phyloP scores from a whole-genome alignment of 2,797 vertebrate genomes.

The Enteromius anoplus region DNA sequence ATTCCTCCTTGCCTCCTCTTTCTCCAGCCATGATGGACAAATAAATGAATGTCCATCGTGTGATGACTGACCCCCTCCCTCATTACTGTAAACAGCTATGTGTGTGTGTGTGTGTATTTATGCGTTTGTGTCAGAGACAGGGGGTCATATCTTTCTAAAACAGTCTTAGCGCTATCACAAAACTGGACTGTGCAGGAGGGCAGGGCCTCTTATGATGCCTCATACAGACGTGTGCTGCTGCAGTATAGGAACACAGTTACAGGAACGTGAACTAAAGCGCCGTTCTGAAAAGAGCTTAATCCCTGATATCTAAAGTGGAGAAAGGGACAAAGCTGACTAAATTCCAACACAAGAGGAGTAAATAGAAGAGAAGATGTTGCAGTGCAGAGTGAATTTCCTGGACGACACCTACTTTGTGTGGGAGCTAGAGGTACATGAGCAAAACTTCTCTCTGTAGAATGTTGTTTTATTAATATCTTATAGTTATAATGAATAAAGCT shows the following conservation, averaged over 20 bases:
- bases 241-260: background rate
- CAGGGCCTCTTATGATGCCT: constrained; percentile 30
- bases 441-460: background rate
- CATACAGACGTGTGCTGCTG: background rate
- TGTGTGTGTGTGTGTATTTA: background rate
- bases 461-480: background rate
- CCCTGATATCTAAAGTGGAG: background rate
- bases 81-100: background rate
- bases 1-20: background rate
- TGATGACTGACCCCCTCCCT: background rate
- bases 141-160: constrained; percentile 56
- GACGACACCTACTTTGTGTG: constrained; percentile 90
- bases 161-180: constrained; percentile 51
- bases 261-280: background rate
- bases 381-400: constrained; percentile 89
- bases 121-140: background rate
- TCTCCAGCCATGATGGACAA: background rate
- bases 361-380: constrained; percentile 72
- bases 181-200: constrained; percentile 21
- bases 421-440: constrained; percentile 83
- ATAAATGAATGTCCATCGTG: background rate
- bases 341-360: background rate
- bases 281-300: background rate
- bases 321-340: background rate
- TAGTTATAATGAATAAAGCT: background rate